phyloP scores from a whole-genome alignment of 2,797 vertebrate species.

The Sebastes steindachneri region DNA sequence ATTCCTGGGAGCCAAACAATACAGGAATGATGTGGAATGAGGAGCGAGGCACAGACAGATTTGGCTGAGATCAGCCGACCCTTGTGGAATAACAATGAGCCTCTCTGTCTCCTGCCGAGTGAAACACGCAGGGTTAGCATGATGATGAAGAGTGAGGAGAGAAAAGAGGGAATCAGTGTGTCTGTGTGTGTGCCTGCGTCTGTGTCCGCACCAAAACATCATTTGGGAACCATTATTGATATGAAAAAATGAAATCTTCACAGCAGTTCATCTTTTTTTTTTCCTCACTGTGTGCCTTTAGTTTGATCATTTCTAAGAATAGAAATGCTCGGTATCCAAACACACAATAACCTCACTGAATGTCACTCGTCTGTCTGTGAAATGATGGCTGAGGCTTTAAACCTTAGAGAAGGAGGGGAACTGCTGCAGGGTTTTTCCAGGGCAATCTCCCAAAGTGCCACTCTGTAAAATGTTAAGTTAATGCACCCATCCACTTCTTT shows the following conservation, averaged over 20 bases:
- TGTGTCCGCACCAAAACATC: conserved; percentile 30
- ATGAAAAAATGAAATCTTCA: conserved; percentile 25
- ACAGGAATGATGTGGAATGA: conserved; percentile 76
- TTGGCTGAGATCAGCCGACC: conserved; percentile 79
- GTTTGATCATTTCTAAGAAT: conserved; percentile 64
- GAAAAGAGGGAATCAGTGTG: conserved; percentile 27
- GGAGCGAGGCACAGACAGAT: conserved; percentile 73
- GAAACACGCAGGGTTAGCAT: conserved; percentile 71
- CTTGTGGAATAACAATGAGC: conserved; percentile 83
- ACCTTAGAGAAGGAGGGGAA: conserved; percentile 17
- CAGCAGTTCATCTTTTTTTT: conserved; percentile 38
- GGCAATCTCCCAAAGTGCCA: conserved; percentile 77
- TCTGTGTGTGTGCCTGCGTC: conserved; percentile 4
- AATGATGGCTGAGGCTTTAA: conserved; percentile 58
- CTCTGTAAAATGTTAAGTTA: conserved; percentile 74
- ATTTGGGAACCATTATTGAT: conserved; percentile 57
- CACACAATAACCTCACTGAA: conserved; percentile 43
- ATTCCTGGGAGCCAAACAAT: conserved; percentile 75
- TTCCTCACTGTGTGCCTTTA: conserved; percentile 26
- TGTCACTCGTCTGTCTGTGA: conserved; percentile 51
- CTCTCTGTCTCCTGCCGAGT: conserved; percentile 69
- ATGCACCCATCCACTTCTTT: conserved; percentile 43
- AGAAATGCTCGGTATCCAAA: conserved; percentile 50
- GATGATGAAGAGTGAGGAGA: conserved; percentile 70
- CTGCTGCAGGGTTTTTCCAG: conserved; percentile 60